Conservation (phyloP, 92 coral and sea anemone species). For the Nematostella vectensis region DNA sequence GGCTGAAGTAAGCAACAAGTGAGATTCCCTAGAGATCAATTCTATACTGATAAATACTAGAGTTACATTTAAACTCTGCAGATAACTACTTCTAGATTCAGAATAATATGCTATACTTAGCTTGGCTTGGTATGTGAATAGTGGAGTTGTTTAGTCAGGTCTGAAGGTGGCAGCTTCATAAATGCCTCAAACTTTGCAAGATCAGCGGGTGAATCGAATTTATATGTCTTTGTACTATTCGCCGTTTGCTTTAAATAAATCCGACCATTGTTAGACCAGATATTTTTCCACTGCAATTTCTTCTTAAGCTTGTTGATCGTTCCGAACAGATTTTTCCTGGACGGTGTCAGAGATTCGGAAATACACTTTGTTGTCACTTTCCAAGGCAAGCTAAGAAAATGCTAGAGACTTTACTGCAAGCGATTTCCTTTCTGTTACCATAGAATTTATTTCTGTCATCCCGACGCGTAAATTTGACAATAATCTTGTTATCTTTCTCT, state of each 20-base stretch:
- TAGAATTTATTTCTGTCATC: conserved; percentile 27
- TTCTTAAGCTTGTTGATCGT: conserved; percentile 7
- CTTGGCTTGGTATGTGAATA: conserved; percentile 3
- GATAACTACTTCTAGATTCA: too few relatives aligned
- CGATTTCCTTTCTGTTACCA: conserved; percentile 8
- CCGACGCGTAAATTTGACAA: conserved; percentile 28
- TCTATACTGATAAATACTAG: too few relatives aligned
- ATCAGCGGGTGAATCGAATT: conserved; percentile 3
- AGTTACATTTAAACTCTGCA: too few relatives aligned
- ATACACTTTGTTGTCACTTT: conserved; percentile 11
- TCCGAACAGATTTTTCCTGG: conserved; percentile 18
- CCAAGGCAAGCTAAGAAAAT: not conserved
- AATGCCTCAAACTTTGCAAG: not conserved
- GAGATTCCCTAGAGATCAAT: too few relatives aligned
- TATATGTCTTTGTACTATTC: conserved; percentile 1
- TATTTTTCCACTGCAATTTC: conserved; percentile 15
- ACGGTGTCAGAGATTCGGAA: conserved; percentile 30
- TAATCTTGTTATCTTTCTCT: conserved; percentile 13
- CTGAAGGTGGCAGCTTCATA: not conserved
- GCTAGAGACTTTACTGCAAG: conserved; percentile 14
- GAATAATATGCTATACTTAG: too few relatives aligned
- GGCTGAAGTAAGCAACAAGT: too few relatives aligned
- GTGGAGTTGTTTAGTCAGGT: too few relatives aligned
- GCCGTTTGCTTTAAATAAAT: conserved; percentile 25
- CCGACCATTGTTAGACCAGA: conserved; percentile 36